Evolutionary conservation across 2,113 vertebrate species (phyloP).

Genomic region (Takifugu flavidus): DNA sequence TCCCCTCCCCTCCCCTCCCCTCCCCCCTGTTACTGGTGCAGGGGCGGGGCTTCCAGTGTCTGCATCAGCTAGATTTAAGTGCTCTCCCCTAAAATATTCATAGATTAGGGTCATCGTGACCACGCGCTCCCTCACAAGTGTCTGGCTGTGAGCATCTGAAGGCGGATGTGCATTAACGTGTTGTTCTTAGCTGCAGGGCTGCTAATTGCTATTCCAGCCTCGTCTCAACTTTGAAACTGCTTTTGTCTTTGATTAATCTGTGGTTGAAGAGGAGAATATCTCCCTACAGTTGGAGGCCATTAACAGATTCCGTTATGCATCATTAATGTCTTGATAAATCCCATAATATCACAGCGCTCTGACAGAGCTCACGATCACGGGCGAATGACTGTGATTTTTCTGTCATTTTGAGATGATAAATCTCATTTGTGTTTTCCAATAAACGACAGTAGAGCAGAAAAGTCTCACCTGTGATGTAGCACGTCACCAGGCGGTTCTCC

Average conservation of each 20-base stretch:
- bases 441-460: neutral
- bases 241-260: conserved; percentile 31
- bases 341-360: neutral
- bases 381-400: too few relatives aligned
- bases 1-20: too few relatives aligned
- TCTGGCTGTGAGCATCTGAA: conserved; percentile 15
- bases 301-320: conserved; percentile 19
- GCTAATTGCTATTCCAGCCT: conserved; percentile 24
- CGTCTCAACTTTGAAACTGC: neutral
- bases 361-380: neutral
- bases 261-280: conserved; percentile 9
- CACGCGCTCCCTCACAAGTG: conserved; percentile 13
- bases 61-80: conserved; percentile 17
- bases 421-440: too few relatives aligned
- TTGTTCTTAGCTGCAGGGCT: conserved; percentile 42
- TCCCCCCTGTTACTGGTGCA: too few relatives aligned
- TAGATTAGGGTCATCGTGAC: conserved; percentile 16
- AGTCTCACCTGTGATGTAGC: conserved; percentile 92
- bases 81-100: conserved; percentile 23
- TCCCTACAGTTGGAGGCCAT: conserved; percentile 10
- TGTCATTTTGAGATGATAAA: too few relatives aligned
- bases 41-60: neutral
- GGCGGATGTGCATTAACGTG: conserved; percentile 44
- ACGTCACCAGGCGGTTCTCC: conserved; percentile 86
- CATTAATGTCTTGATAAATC: conserved; percentile 18